phyloP scores from a whole-genome alignment of 2,888 invertebrate genomes.

The Adelognathus sp. region DNA sequence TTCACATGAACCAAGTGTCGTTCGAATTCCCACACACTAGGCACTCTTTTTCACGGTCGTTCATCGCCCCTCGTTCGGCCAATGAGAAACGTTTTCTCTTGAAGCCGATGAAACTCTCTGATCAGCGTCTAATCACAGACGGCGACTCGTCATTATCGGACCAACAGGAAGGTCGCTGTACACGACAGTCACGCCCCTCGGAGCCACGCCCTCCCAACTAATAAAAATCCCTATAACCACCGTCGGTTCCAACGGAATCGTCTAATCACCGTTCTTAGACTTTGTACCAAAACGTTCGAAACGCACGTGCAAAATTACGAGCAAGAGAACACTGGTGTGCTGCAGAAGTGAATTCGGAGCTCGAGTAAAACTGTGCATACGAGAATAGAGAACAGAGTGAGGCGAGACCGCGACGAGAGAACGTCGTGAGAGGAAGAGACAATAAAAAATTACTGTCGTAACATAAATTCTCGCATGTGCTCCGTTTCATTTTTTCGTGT shows the following conservation, averaged over 20 bases:
- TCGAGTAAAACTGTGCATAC: conserved; percentile 12
- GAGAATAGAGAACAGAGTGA: conserved; percentile 40
- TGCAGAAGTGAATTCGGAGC: conserved; percentile 9
- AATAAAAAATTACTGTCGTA: no score
- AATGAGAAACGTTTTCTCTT: no score
- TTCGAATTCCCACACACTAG: no score
- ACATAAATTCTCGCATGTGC: neutral
- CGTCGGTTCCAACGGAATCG: neutral
- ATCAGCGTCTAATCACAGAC: no score
- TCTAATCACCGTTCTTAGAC: conserved; percentile 56
- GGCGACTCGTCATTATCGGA: neutral
- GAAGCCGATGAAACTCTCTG: no score
- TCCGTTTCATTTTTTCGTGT: neutral
- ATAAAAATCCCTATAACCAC: neutral
- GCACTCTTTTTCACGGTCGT: no score
- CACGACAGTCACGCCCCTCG: no score
- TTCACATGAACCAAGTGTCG: neutral
- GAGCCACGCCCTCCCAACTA: neutral
- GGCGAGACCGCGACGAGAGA: neutral
- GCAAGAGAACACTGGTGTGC: conserved; percentile 55
- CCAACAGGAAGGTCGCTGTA: neutral
- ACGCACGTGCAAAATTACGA: conserved; percentile 69
- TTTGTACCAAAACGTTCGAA: conserved; percentile 71
- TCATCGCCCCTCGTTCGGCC: no score
- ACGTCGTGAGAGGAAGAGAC: conserved; percentile 14